Evolutionary conservation across 2,113 vertebrate species (phyloP), one percentile per base, ranked within the genome.

Genomic region (Brachionichthys hirsutus): DNA sequence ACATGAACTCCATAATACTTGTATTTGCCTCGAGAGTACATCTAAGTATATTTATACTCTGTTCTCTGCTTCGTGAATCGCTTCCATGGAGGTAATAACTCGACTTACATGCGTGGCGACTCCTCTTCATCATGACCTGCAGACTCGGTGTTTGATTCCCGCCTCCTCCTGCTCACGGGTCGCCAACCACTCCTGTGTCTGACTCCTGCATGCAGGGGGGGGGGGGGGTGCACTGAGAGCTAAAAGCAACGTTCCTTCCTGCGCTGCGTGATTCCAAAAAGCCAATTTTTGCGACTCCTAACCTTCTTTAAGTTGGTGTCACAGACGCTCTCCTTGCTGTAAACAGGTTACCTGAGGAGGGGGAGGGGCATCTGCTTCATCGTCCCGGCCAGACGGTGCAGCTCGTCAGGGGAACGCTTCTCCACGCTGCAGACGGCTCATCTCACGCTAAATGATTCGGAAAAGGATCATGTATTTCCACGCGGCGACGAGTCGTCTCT

Each of bases 391-490:
- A 86, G 84, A 86, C 70, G 74, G 77, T 62, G 72, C 54, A 35
- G 66, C 61, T 77, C 45, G 70, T 83, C 80, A 36, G 61, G 76
- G 80, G 83, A 80, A 81, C 81, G 64, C 77, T 77, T 48, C 63
- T 65, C 6, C n/a, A 62, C 53, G 67, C 67, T 82, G 20, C 85
- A 86, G 80, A 83, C 81, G 87, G 82, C 73, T 78, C 78, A 84
- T 80, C 81, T 85, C 82, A 79, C 71, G 75, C 54, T 75, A 81
- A 86, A 78, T 84, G 84, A 84, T 76, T 81, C 70, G 66, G 80
- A 85, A 87, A 85, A 85, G 34, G 64, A 81, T 78, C 70, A 84
- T 71, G 54, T 54, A 77, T 40, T 62, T 75, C 38, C 60, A 47
- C 81, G 77, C 52, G 36, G 47, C 20, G 40, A 34, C 60, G 73